phyloP scores from a whole-genome alignment of 2,797 vertebrate species.

The Gouania willdenowi region DNA sequence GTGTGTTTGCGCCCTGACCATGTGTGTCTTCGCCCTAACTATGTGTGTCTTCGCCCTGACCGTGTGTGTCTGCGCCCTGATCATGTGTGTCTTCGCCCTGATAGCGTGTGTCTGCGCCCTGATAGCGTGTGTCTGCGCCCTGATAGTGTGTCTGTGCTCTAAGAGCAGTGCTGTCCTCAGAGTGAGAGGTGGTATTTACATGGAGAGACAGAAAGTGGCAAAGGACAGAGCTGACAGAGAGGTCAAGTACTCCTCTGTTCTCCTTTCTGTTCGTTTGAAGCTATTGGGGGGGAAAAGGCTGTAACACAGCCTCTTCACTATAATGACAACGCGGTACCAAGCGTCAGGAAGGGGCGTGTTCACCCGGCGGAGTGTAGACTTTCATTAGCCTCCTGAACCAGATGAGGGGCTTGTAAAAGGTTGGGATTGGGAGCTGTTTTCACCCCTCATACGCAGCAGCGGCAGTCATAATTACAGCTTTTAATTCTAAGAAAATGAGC shows the following conservation, averaged over 20 bases:
- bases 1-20: too few relatives aligned
- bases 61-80: neutral
- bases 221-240: conserved; percentile 16
- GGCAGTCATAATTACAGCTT: conserved; percentile 62
- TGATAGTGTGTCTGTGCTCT: too few relatives aligned
- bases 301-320: conserved; percentile 27
- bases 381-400: conserved; percentile 58
- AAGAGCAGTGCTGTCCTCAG: neutral
- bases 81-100: too few relatives aligned
- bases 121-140: too few relatives aligned
- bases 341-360: conserved; percentile 14
- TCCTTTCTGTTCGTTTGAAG: conserved; percentile 14
- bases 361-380: conserved; percentile 14
- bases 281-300: conserved; percentile 29
- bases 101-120: too few relatives aligned
- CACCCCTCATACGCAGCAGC: conserved; percentile 25
- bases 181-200: conserved; percentile 32
- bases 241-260: conserved; percentile 42
- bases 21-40: too few relatives aligned
- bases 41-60: neutral
- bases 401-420: conserved; percentile 46
- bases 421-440: conserved; percentile 48
- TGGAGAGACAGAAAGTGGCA: conserved; percentile 7
- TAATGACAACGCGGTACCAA: conserved; percentile 16
- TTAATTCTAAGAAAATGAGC: conserved; percentile 55